These are phyloP conservation scores for Psix sp. DNA, from an alignment of 1,140 invertebrate species.

Conservation along the genomic window DNA sequence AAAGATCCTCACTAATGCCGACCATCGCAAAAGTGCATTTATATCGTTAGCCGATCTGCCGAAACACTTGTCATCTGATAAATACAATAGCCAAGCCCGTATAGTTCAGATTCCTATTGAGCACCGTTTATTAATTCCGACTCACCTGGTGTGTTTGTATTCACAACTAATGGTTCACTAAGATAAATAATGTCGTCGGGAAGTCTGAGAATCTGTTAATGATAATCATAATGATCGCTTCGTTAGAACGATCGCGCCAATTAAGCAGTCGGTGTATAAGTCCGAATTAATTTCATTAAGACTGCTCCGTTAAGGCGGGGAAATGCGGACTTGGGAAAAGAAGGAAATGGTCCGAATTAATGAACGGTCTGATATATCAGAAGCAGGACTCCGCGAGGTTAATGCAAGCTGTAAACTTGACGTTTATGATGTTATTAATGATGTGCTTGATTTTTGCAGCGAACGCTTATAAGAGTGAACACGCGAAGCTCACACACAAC, in stretches of 20 bases:
- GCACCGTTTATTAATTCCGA: constrained; percentile 21
- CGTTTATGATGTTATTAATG: constrained; percentile 37
- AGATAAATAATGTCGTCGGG: constrained; percentile 3
- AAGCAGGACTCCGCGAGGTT: constrained; percentile 4
- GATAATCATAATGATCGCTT: constrained; percentile 9
- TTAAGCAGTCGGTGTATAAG: not conserved
- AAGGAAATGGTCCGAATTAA: constrained; percentile 11
- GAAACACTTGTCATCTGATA: too few species aligned
- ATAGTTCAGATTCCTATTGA: too few species aligned
- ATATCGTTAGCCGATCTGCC: too few species aligned
- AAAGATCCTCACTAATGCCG: too few species aligned
- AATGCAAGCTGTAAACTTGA: constrained; percentile 13
- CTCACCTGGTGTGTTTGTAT: constrained; percentile 4
- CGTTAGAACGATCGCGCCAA: not conserved
- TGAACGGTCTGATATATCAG: constrained; percentile 11
- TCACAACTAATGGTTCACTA: constrained; percentile 25
- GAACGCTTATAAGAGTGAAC: too few species aligned
- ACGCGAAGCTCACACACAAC: constrained; percentile 24
- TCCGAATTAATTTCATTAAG: constrained; percentile 8
- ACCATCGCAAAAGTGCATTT: too few species aligned
- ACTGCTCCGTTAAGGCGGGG: too few species aligned
- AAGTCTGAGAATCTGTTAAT: constrained; percentile 13
- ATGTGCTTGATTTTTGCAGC: constrained; percentile 47
- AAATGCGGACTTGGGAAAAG: not conserved
- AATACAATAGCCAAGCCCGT: too few species aligned